Evolutionary conservation across 2,888 invertebrate genomes (phyloP), one percentile per base, ranked within the genome.

Genomic region (Mimas tiliae): DNA sequence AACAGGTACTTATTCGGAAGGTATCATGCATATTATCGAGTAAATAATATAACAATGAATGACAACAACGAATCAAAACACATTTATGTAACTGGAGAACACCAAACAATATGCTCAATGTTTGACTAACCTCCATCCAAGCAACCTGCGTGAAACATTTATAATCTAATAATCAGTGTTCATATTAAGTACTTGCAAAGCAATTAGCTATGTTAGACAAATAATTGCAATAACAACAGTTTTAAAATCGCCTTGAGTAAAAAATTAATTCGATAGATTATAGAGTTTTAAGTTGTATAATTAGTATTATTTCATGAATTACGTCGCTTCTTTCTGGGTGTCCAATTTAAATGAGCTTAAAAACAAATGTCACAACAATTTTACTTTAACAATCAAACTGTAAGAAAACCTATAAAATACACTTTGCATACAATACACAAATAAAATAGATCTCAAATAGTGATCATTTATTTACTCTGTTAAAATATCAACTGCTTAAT

Each of bases 71-170:
- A 81, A 70, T 71, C 70, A 72, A 51, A 69, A 68, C 71, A 74
- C 73, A 75, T 70, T 27, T 27, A 27, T 27, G 4, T 76, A 78
- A 77, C 68, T 69, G 72, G 73, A 77, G 72, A 83, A 82, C 84
- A 84, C 80, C 83, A 82, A 85, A 84, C 77, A 79, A 74, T 77
- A 74, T 73, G 75, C 71, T 70, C 70, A 72, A 72, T 74, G 69
- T 74, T 71, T 72, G 81, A 95, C 95, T 95, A 88, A 95, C 95
- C 95, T 95, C 94, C 86, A 93, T 95, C 95, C 94, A 94, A 91
- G 95, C 95, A 88, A 95, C 94, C 95, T 95, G 94, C 88, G 74
- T 83, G 82, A 87, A 91, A 87, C 78, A 76, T 77, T 74, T 83
- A 86, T 76, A 83, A 77, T 79, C 81, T 79, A 80, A 51, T 62